Conservation (phyloP, 2,797 vertebrate genomes). For the Notamacropus eugenii region DNA sequence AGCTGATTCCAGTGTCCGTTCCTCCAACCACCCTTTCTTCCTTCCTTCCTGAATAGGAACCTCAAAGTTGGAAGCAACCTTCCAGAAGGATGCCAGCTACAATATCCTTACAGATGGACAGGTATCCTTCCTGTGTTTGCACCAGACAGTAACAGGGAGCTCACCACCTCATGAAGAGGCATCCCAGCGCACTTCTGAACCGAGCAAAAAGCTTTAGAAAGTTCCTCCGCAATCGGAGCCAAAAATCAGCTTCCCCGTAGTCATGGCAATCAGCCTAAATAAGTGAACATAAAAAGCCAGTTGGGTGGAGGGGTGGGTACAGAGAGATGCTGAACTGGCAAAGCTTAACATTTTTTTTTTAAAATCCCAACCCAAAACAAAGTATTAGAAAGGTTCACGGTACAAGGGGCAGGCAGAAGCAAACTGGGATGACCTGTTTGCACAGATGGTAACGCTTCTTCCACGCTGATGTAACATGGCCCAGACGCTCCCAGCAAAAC, state of each 20-base stretch:
- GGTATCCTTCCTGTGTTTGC: not conserved
- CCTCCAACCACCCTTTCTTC: not conserved
- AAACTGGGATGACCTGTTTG: conserved; percentile 66
- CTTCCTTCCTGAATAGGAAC: not conserved
- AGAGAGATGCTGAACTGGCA: conserved; percentile 46
- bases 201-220: not conserved
- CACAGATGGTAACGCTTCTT: conserved; percentile 80
- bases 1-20: not conserved
- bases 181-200: not conserved
- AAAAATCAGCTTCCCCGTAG: not conserved
- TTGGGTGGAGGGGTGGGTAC: not conserved
- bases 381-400: conserved; percentile 4
- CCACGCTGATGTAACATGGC: conserved; percentile 77
- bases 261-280: conserved; percentile 39
- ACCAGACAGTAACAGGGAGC: not conserved
- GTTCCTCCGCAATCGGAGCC: not conserved
- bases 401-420: conserved; percentile 47
- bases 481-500: conserved; percentile 78
- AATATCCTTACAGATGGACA: not conserved
- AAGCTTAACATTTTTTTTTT: not conserved
- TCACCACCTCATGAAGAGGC: not conserved
- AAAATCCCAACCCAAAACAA: not conserved
- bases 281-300: not conserved
- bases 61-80: not conserved
- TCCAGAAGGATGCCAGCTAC: not conserved